A percentile compares a stretch with the other conserved stretches of the same genome.
These are phyloP conservation scores for Lepidurus couesii DNA, from an alignment of 1,140 invertebrate genomes.

Conservation along the genomic window DNA sequence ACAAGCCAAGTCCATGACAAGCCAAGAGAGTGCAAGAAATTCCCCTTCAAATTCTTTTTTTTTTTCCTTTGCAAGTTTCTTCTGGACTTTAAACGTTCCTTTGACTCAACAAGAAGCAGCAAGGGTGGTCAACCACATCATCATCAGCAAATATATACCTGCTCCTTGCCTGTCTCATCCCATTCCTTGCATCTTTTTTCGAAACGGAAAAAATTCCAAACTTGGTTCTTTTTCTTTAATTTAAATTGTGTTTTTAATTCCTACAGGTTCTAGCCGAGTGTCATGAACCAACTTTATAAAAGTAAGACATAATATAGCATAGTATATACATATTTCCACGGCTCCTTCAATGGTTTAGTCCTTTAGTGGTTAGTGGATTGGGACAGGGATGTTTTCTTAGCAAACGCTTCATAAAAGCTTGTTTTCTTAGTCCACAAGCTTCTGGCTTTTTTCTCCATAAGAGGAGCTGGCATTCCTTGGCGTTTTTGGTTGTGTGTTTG, in stretches of 20 bases:
- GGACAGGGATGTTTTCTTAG: slow-evolving; percentile 18
- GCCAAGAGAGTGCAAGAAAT: neutral
- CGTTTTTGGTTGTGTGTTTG: neutral
- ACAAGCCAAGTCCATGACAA: neutral
- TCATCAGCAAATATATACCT: neutral
- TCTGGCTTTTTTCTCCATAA: slow-evolving; percentile 8
- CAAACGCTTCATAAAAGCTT: slow-evolving; percentile 20
- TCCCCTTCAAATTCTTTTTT: neutral
- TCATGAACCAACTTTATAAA: too few species aligned
- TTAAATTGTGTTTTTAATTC: too few species aligned
- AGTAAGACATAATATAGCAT: too few species aligned
- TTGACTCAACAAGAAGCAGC: neutral
- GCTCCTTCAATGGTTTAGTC: too few species aligned
- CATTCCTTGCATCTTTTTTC: too few species aligned
- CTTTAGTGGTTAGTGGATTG: slow-evolving; percentile 13
- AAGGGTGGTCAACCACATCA: slow-evolving; percentile 9
- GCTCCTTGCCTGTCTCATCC: too few species aligned
- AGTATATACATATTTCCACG: too few species aligned
- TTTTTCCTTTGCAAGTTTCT: neutral
- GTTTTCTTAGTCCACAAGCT: slow-evolving; percentile 22
- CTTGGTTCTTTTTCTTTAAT: too few species aligned
- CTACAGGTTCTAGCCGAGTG: too few species aligned
- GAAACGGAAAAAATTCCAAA: too few species aligned
- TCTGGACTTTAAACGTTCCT: neutral
- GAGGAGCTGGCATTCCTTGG: neutral